Base-by-base conservation (phyloP, 1,140 invertebrate genomes). In the Drosophila ambigua region DNA sequence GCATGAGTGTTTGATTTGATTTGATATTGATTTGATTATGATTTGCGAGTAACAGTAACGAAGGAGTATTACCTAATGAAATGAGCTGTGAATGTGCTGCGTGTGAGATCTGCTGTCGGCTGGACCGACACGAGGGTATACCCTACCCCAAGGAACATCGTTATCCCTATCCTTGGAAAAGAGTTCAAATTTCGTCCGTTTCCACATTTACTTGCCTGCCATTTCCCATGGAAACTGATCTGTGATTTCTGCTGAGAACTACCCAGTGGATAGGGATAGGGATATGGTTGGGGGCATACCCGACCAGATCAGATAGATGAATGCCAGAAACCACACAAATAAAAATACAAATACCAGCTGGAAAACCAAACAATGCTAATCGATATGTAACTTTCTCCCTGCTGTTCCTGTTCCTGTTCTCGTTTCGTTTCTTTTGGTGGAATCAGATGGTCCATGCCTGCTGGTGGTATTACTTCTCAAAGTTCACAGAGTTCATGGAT, bases 401-500 rank as follows among this genome's bases (percentile, higher is more conserved):
- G 24, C 20, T 39, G 35, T 16, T 16, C 16, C 8, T 9, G 6
- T 24, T 24, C 35, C 26, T 51, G 26, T 43, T 26, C 26, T 6
- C 31, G 31, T 9, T 31, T 28, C 26, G 31, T 5, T 39, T 5
- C 4, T 9, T 35, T 35, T 8, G 8, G 0, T 4, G 8, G 31
- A 35, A 13, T 39, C 93, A 99, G 98, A 98, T 98, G 94, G 98
- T 96, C 5, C 93, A 94, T 81, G 97, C 96, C 35, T 95, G 98
- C 85, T 99, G 98, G 98, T 99, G 97, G 98, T 99, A 98, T 92
- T 99, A 97, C 92, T 95, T 98, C 84, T 99, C 98, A 1, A 99
- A 99, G 93, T 98, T 95, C 92, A 96, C 98, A 60, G 98, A 99
- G 93, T 98, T 99, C 93, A 95, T 98, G 92, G 98, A 99, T 92